phyloP scores from a whole-genome alignment of 2,113 vertebrate genomes.

The Pollachius pollachius region DNA sequence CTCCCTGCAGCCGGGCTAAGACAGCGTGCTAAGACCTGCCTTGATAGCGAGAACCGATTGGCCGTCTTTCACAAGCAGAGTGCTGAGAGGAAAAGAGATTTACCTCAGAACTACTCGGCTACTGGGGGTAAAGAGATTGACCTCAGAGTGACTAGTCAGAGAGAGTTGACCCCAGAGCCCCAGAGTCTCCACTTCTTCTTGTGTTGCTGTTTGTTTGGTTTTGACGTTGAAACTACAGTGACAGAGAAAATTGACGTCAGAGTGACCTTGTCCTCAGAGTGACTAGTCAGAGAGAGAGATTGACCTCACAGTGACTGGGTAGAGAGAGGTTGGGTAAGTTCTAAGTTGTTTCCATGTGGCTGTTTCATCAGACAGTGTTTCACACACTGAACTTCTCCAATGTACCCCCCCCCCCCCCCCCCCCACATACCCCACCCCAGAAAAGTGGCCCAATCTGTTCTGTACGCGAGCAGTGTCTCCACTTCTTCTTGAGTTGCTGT shows the following conservation, averaged over 20 bases:
- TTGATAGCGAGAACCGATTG: too few relatives aligned
- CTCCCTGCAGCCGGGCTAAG: too few relatives aligned
- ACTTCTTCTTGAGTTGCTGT: too few relatives aligned
- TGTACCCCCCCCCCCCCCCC: background rate
- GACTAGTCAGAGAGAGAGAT: background rate
- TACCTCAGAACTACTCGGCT: background rate
- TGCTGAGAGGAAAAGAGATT: background rate
- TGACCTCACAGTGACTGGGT: slow-evolving; percentile 7
- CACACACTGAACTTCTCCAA: background rate
- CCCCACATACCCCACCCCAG: slow-evolving; percentile 5
- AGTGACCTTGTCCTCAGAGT: too few relatives aligned
- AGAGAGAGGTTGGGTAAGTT: slow-evolving; percentile 27
- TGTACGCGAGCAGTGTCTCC: too few relatives aligned
- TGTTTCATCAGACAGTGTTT: slow-evolving; percentile 33
- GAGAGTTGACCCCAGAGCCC: slow-evolving; percentile 15
- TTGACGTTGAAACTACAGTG: too few relatives aligned
- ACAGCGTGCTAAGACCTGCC: too few relatives aligned
- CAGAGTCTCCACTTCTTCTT: background rate
- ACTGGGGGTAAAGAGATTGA: slow-evolving; percentile 22
- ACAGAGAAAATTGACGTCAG: too few relatives aligned
- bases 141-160: slow-evolving; percentile 5
- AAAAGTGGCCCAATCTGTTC: background rate
- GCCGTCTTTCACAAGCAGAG: too few relatives aligned
- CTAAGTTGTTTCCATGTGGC: slow-evolving; percentile 15
- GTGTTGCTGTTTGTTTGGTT: too few relatives aligned